A percentile compares a stretch with the other conserved stretches of the same genome.
Conservation (phyloP, 2,113 vertebrate genomes). For the Sinocyclocheilus anophthalmus region DNA sequence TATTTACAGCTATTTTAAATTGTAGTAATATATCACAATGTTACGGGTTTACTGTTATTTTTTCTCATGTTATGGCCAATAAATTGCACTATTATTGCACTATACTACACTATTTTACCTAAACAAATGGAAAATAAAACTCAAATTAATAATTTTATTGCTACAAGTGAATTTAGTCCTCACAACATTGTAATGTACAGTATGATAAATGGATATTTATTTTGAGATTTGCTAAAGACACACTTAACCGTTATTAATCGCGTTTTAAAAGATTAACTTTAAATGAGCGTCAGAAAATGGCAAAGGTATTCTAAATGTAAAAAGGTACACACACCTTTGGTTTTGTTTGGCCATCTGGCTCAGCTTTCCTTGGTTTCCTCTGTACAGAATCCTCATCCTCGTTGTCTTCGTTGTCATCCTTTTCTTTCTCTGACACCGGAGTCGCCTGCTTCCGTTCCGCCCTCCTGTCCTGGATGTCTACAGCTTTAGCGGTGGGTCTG, state of each 20-base stretch:
- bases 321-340: constrained; percentile 78
- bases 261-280: too few relatives aligned
- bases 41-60: not conserved
- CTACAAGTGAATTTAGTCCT: not conserved
- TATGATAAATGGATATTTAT: not conserved
- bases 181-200: not conserved
- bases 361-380: constrained; percentile 81
- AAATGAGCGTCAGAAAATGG: too few relatives aligned
- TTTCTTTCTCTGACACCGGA: constrained; percentile 60
- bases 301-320: not conserved
- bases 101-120: not conserved
- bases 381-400: constrained; percentile 71
- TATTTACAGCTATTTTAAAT: not conserved
- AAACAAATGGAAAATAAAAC: not conserved
- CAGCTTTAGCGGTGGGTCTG: constrained; percentile 84
- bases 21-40: not conserved
- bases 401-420: constrained; percentile 74
- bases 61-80: not conserved
- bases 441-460: constrained; percentile 75
- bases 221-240: too few relatives aligned
- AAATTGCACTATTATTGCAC: not conserved
- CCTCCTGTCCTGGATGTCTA: constrained; percentile 86
- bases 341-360: constrained; percentile 85
- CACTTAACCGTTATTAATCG: too few relatives aligned
- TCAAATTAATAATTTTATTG: not conserved